Evolutionary conservation across 2,113 vertebrate genomes (phyloP).

Genomic region (Sorex araneus): DNA sequence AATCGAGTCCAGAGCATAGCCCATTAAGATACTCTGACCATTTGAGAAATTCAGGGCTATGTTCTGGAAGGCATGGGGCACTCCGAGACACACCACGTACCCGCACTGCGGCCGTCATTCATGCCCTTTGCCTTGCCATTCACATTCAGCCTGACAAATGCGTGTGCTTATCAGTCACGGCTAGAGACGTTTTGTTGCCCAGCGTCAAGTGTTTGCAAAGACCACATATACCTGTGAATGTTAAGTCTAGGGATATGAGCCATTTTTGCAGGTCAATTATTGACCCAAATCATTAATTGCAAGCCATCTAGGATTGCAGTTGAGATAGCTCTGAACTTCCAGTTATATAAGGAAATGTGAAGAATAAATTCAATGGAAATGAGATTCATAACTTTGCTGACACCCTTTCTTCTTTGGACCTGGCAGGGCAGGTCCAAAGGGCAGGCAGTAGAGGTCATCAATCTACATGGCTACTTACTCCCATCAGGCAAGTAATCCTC

Average conservation of each 20-base stretch:
- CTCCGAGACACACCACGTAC: constrained; percentile 13
- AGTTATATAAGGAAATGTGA: constrained; percentile 71
- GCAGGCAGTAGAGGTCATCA: background rate
- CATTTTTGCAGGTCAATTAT: background rate
- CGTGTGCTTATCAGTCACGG: constrained; percentile 8
- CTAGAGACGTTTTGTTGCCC: constrained; percentile 15
- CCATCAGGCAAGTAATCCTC: background rate
- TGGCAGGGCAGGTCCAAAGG: rapidly evolving
- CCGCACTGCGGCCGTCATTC: background rate
- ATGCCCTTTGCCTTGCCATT: background rate
- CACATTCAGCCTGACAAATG: constrained; percentile 15
- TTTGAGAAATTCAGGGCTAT: constrained; percentile 66
- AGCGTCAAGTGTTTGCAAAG: constrained; percentile 48
- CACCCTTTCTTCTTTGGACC: background rate
- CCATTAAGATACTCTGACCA: constrained; percentile 63
- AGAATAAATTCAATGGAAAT: constrained; percentile 10
- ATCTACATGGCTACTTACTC: constrained; percentile 36
- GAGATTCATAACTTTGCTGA: background rate
- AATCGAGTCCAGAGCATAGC: constrained; percentile 68
- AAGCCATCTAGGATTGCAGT: constrained; percentile 3
- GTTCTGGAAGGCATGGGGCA: background rate
- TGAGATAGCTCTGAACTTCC: background rate
- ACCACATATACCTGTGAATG: constrained; percentile 38
- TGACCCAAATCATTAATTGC: constrained; percentile 11
- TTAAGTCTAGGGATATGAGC: constrained; percentile 60